phyloP scores from a whole-genome alignment of 2,888 invertebrate genomes.

The Agrochola litura region DNA sequence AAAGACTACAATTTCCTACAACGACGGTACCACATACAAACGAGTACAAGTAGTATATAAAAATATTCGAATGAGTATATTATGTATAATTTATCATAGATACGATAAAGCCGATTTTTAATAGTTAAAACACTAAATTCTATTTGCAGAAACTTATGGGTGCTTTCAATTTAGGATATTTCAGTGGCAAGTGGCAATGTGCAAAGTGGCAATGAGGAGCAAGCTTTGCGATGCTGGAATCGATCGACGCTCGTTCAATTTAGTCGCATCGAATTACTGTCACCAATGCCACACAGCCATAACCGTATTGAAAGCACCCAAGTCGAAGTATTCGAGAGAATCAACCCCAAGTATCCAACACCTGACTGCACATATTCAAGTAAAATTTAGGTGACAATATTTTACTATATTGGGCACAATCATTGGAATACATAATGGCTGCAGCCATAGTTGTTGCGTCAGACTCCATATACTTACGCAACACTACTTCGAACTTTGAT shows the following conservation, averaged over 20 bases:
- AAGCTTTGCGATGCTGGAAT: neutral
- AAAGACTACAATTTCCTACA: slow-evolving; percentile 17
- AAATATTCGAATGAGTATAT: slow-evolving; percentile 34
- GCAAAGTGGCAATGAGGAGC: too few species aligned
- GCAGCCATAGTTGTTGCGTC: slow-evolving; percentile 86
- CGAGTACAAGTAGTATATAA: slow-evolving; percentile 32
- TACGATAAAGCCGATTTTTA: slow-evolving; percentile 11
- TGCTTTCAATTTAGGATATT: neutral
- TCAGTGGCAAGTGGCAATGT: too few species aligned
- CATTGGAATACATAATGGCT: slow-evolving; percentile 87
- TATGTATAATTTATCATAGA: slow-evolving; percentile 15
- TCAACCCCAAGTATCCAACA: slow-evolving; percentile 87
- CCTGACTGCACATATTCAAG: slow-evolving; percentile 86
- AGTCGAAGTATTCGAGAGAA: neutral
- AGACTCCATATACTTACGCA: slow-evolving; percentile 89
- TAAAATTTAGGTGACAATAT: slow-evolving; percentile 87
- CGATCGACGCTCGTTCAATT: neutral
- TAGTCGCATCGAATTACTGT: neutral
- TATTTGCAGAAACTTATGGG: neutral
- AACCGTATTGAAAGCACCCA: slow-evolving; percentile 11
- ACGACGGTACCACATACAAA: slow-evolving; percentile 4
- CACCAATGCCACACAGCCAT: neutral
- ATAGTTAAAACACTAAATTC: neutral
- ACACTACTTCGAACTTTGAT: slow-evolving; percentile 88
- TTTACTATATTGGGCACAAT: slow-evolving; percentile 85